These are phyloP conservation scores for Pterostichus niger DNA, from an alignment of 2,888 invertebrate genomes.

Conservation along the genomic window DNA sequence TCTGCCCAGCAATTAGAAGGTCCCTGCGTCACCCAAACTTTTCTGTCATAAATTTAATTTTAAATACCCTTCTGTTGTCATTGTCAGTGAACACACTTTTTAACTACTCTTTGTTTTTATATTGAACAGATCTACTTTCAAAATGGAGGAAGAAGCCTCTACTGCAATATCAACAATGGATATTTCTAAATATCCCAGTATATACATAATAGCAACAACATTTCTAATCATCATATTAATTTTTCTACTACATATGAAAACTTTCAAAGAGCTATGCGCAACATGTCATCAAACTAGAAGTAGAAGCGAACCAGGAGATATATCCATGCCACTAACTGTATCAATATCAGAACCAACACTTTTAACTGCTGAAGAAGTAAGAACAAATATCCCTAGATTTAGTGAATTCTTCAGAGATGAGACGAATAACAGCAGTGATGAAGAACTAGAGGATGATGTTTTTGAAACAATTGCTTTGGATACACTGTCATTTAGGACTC, in stretches of 20 bases:
- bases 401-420: constrained; percentile 15
- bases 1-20: too few species aligned
- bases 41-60: too few species aligned
- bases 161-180: constrained; percentile 6
- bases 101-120: too few species aligned
- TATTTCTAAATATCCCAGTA: constrained; percentile 23
- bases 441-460: constrained; percentile 21
- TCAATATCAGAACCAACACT: constrained; percentile 39
- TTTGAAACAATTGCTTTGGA: neutral
- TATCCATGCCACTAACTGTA: neutral
- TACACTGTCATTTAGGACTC: neutral
- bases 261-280: neutral
- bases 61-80: too few species aligned
- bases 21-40: too few species aligned
- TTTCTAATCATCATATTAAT: constrained; percentile 12
- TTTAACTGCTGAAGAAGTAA: constrained; percentile 17
- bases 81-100: too few species aligned
- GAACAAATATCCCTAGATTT: constrained; percentile 29
- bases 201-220: constrained; percentile 25
- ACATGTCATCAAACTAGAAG: neutral
- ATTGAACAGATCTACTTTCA: too few species aligned
- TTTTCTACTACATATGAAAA: neutral
- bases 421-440: constrained; percentile 6
- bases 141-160: too few species aligned
- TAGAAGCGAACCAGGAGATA: too few species aligned